Base-by-base conservation (phyloP, 2,888 invertebrate genomes). In the Dorcus parallelipipedus region DNA sequence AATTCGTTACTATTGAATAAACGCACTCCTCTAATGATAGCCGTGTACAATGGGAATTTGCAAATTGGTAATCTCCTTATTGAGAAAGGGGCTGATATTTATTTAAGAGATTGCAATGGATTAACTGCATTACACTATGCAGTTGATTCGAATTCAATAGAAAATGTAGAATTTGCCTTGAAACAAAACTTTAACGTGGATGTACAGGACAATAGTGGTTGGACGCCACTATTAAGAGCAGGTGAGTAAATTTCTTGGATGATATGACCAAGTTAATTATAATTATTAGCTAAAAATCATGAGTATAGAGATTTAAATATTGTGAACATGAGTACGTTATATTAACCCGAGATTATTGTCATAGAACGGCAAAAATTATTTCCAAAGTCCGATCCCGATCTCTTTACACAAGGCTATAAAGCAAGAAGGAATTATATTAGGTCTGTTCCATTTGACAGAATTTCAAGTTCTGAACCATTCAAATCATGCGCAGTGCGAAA, bases 221-320 rank as follows among this genome's bases (percentile, higher is more conserved):
- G 83, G 83, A 84, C 83, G 2, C 83, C 84, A 14, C 73, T 84
- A 38, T 77, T 83, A 54, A 76, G 84, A 71, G 83, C 83, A 20
- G 73, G 83, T 83, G 47, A 60, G 57, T 49, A 39, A 17, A 45
- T 45, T 45, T 17, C 20, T 10, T 45, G 9, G 10, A 7, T 14
- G 8, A 42, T 10, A 14, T 9, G 3, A n/a, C 45, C 10, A 20
- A 20, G 3, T 45, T 20, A 20, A 20, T 20, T 20, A 20, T 3
- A 20, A 20, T 20, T 20, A 20, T 20, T 20, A 20, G 1, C 14
- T 14, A 20, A 20, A 20, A 20, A 20, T 3, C 2, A 20, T 20
- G 20, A 20, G 3, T 20, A 20, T 20, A 20, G 2, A 20, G 20
- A 20, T 20, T 14, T 20, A 20, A 20, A 20, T 20, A 20, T 20